Base-by-base conservation (phyloP, 2,797 vertebrate species). In the Platyrinchus mystaceus region DNA sequence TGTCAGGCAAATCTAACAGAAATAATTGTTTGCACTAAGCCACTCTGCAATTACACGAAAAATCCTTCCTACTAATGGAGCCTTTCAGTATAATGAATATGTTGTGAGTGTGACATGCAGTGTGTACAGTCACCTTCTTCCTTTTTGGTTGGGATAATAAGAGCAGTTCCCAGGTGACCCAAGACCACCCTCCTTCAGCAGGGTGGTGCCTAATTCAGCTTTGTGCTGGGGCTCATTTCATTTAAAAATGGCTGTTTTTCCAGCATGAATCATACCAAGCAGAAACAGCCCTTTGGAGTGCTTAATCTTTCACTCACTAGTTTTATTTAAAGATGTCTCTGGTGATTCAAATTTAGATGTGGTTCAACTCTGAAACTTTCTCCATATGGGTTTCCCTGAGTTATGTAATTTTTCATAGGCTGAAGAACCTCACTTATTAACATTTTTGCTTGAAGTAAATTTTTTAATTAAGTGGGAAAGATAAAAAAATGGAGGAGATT, bases 291-390 rank as follows among this genome's bases (percentile, higher is more conserved):
- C 50, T 93, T 93, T 94, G 41, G 36, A 87, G 83, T 83, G 30
- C 18, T 84, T 67, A 80, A 69, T 50, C 36, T 59, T 64, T 76
- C 53, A 67, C 34, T 73, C 63, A 34, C 66, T 77, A 37, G n/a
- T 87, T 96, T 96, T 92, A 76, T 96, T 70, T 92, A 70, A 87
- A 90, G 53, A 67, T 44, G 26, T 53, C 36, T 50, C 46, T 67
- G 64, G 37, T 75, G 76, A 88, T 84, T 89, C 90, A 90, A 75
- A 83, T 94, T 86, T 83, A 95, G 10, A 53, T 71, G 11, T 52
- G 21, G 70, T 73, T 92, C 59, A 78, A 43, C 75, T 92, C 56
- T 52, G 53, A 92, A 92, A 49, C 56, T 93, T 92, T 66, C 41
- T 41, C 52, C 63, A 49, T 76, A 68, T 86, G 64, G 36, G 17